phyloP scores from a whole-genome alignment of 2,113 vertebrate genomes.

The Puffinus mauretanicus region DNA sequence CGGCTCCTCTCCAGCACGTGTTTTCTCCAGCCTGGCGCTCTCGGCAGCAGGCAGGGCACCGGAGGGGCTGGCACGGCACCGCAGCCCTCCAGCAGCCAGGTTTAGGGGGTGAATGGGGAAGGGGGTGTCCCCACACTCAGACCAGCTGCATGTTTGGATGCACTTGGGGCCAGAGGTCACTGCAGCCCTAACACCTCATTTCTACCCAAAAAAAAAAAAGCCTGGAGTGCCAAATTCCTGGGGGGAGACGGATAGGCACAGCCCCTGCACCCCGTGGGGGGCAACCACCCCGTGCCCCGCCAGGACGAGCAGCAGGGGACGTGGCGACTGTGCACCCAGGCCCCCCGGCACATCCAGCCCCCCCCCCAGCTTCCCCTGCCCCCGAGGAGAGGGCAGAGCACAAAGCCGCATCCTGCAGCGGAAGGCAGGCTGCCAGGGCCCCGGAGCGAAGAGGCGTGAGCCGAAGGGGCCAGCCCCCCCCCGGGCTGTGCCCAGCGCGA shows the following conservation, averaged over 20 bases:
- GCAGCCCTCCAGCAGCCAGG: neutral
- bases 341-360: neutral
- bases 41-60: neutral
- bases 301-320: neutral
- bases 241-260: neutral
- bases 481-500: accelerated
- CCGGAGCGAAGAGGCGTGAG: accelerated
- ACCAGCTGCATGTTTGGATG: neutral
- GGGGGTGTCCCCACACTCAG: neutral
- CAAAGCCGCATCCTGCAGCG: neutral
- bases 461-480: accelerated
- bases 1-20: accelerated
- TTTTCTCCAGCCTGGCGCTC: neutral
- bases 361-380: neutral
- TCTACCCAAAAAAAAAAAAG: neutral
- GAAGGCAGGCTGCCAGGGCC: neutral
- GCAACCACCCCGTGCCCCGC: neutral
- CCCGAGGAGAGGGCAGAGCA: neutral
- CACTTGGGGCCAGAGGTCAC: neutral
- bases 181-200: neutral
- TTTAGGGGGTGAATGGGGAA: neutral
- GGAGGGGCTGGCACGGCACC: accelerated
- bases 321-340: too few relatives aligned
- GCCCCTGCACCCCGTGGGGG: neutral
- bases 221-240: neutral